Conservation (phyloP, 2,888 invertebrate species). For the Tachystola acroxantha region DNA sequence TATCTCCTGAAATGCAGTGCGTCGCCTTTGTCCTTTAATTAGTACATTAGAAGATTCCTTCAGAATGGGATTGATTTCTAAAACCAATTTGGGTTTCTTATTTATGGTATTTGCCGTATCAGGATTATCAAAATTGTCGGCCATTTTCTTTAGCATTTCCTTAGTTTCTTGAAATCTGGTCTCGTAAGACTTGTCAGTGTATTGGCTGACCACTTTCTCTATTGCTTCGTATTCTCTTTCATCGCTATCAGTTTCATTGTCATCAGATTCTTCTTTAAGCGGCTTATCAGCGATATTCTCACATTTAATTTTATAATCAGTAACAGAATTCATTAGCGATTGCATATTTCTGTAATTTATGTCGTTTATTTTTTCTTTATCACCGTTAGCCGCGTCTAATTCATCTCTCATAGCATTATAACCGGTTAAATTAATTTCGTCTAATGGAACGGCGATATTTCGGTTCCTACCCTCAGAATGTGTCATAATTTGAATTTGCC, state of each 20-base stretch:
- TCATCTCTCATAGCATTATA: conserved; percentile 47
- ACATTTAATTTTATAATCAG: conserved; percentile 33
- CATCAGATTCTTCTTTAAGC: conserved; percentile 16
- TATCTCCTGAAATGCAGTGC: conserved; percentile 44
- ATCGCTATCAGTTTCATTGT: conserved; percentile 26
- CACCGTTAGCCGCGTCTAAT: conserved; percentile 42
- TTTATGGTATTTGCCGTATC: conserved; percentile 15
- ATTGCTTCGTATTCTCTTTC: conserved; percentile 55
- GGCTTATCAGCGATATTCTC: conserved; percentile 11
- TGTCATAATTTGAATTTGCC: conserved; percentile 58
- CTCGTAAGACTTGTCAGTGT: conserved; percentile 62
- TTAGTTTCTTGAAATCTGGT: conserved; percentile 62
- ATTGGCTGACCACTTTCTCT: conserved; percentile 58
- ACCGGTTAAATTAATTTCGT: conserved; percentile 43
- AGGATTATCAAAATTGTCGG: conserved; percentile 49
- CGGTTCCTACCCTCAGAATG: conserved; percentile 28
- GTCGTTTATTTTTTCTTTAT: conserved; percentile 39
- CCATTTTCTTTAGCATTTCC: conserved; percentile 56
- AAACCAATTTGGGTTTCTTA: conserved; percentile 13
- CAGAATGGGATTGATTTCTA: conserved; percentile 37
- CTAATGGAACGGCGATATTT: conserved; percentile 43
- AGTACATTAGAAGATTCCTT: conserved; percentile 49
- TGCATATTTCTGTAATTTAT: conserved; percentile 60
- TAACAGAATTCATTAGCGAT: conserved; percentile 42
- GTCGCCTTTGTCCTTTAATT: conserved; percentile 37